Base-by-base conservation (phyloP, 2,113 vertebrate species). In the Odocoileus virginianus region DNA sequence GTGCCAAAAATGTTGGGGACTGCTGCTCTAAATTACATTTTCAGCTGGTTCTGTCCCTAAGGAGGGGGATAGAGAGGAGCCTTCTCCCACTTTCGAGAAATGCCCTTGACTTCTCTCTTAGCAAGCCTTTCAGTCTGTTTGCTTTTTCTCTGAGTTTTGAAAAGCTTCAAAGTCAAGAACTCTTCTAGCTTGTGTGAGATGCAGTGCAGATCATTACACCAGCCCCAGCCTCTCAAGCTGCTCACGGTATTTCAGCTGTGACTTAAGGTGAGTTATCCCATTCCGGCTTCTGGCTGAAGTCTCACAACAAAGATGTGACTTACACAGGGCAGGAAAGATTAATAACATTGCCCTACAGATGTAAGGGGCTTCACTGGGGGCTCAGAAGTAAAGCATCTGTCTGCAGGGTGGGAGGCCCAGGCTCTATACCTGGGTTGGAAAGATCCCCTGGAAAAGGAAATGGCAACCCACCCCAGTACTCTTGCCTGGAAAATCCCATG, bases 151-250 rank as follows among this genome's bases (percentile, higher is more conserved):
- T 30, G 33, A 28, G 6, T 54, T 36, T 30, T 67, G 45, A 86
- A 94, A 86, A 92, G 5, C 33, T 64, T 89, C 64, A 47, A n/a
- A 74, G 15, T 67, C n/a, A 78, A 88, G 60, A 61, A 86, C 3
- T 50, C 40, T 36, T 96, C 40, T 15, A 93, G 28, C 17, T 78
- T 16, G 4, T 58, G 54, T 27, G 16, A 82, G 82, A 86, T 10
- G 52, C 52, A 88, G 84, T 74, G 33, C 54, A 78, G 33, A 79
- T 74, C 36, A 16, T 58, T 25, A n/a, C 0, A 5, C 36, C 2
- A 5, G 23, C 21, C 52, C 10, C 33, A n/a, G 87, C 15, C 30
- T 89, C 27, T 87, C 30, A 6, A 11, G 27, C 43, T 54, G 61
- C 78, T 83, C 36, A 81, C 40, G 30, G 9, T 33, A 6, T 76